phyloP scores from a whole-genome alignment of 2,113 vertebrate species.

The Tringa solitaria region DNA sequence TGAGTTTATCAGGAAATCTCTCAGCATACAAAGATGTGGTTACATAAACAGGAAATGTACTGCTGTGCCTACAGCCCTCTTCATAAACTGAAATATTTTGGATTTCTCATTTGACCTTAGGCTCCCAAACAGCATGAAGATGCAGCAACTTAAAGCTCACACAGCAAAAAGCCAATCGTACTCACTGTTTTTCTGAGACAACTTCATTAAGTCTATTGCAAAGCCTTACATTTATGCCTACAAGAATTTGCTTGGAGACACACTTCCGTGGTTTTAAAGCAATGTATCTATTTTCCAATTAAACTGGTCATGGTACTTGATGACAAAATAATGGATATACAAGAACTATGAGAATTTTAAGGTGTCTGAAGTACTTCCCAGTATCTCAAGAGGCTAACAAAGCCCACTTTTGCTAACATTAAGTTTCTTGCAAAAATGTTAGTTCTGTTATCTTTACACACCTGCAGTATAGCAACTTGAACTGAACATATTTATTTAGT shows the following conservation, averaged over 20 bases:
- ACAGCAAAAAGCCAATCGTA: not conserved
- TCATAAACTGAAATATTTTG: conserved; percentile 24
- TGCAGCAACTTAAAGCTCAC: not conserved
- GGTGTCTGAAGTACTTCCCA: not conserved
- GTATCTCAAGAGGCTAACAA: not conserved
- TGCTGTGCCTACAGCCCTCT: conserved; percentile 1
- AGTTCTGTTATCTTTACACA: not conserved
- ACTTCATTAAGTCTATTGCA: not conserved
- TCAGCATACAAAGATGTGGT: not conserved
- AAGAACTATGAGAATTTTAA: not conserved
- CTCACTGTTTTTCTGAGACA: not conserved
- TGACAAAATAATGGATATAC: not conserved
- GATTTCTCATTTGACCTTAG: conserved; percentile 30
- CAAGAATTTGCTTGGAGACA: not conserved
- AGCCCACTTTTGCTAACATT: not conserved
- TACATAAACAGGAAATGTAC: conserved; percentile 49
- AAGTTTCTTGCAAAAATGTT: not conserved
- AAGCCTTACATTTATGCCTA: not conserved
- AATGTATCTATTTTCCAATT: not conserved
- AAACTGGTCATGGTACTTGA: not conserved
- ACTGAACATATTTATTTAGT: not conserved
- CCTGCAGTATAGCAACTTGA: not conserved
- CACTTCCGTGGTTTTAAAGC: not conserved
- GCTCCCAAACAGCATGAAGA: not conserved
- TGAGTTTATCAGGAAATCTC: not conserved